Evolutionary conservation across 2,797 vertebrate species (phyloP).

Genomic region (Myripristis murdjan): DNA sequence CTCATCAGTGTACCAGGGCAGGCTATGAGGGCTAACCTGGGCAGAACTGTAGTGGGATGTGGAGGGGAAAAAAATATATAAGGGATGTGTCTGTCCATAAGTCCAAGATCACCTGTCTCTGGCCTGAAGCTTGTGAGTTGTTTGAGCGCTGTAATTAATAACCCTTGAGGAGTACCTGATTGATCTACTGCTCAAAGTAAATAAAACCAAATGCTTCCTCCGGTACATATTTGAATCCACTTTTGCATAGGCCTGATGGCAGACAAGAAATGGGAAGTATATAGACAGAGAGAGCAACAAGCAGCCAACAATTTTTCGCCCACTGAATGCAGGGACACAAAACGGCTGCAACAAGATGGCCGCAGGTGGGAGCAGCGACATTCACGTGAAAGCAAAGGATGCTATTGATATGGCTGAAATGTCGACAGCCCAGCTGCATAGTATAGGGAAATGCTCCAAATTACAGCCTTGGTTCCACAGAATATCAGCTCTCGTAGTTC

Average conservation of each 20-base stretch:
- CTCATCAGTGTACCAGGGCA: slow-evolving; percentile 27
- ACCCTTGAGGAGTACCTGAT: slow-evolving; percentile 18
- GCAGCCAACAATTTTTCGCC: slow-evolving; percentile 33
- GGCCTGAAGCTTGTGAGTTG: background rate
- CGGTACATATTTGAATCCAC: slow-evolving; percentile 41
- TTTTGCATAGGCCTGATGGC: slow-evolving; percentile 74
- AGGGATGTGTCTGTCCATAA: background rate
- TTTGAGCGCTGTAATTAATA: slow-evolving; percentile 48
- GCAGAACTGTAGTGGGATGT: slow-evolving; percentile 10
- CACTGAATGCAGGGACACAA: slow-evolving; percentile 15
- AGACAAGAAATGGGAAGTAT: slow-evolving; percentile 25
- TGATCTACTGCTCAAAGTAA: background rate
- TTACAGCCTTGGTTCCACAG: slow-evolving; percentile 39
- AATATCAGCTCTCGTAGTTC: slow-evolving; percentile 40
- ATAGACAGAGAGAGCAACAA: slow-evolving; percentile 17
- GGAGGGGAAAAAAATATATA: background rate
- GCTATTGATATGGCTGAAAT: slow-evolving; percentile 42
- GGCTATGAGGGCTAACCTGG: background rate
- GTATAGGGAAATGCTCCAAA: slow-evolving; percentile 50
- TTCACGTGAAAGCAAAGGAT: slow-evolving; percentile 39
- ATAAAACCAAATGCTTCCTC: slow-evolving; percentile 35
- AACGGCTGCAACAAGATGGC: slow-evolving; percentile 33
- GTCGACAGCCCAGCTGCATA: slow-evolving; percentile 46
- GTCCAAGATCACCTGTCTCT: slow-evolving; percentile 5
- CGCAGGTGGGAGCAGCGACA: slow-evolving; percentile 38